Evolutionary conservation across 2,113 vertebrate genomes (phyloP).

Genomic region (Zootoca vivipara): DNA sequence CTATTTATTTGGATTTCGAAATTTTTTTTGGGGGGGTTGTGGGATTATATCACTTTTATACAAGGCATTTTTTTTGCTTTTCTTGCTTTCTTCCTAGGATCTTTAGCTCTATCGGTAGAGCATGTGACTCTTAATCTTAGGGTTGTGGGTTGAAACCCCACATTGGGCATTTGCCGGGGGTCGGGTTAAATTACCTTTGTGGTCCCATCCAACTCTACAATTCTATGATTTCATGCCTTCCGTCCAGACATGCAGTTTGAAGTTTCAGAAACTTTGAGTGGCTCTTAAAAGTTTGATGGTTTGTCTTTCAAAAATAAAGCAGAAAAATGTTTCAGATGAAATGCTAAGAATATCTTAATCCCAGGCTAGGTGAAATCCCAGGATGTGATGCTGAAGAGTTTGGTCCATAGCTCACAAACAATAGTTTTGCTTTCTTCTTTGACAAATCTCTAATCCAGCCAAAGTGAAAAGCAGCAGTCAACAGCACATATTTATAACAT

Average conservation of each 20-base stretch:
- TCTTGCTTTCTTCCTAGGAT: too few relatives aligned
- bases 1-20: too few relatives aligned
- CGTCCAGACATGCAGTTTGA: not conserved
- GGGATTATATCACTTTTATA: not conserved
- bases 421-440: not conserved
- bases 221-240: not conserved
- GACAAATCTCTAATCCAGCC: not conserved
- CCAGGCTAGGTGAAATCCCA: not conserved
- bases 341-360: not conserved
- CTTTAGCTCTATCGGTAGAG: too few relatives aligned
- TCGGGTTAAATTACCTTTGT: not conserved
- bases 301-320: not conserved
- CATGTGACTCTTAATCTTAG: too few relatives aligned
- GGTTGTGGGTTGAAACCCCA: too few relatives aligned
- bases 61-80: not conserved
- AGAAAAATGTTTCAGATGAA: not conserved
- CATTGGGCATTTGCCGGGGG: too few relatives aligned
- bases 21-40: not conserved
- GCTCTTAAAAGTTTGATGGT: not conserved
- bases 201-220: not conserved
- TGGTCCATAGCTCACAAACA: not conserved
- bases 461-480: not conserved
- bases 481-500: not conserved
- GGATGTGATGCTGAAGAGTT: not conserved
- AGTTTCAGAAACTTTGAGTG: not conserved